Conservation (phyloP, 2,888 invertebrate genomes). For the Hipparchia semele region DNA sequence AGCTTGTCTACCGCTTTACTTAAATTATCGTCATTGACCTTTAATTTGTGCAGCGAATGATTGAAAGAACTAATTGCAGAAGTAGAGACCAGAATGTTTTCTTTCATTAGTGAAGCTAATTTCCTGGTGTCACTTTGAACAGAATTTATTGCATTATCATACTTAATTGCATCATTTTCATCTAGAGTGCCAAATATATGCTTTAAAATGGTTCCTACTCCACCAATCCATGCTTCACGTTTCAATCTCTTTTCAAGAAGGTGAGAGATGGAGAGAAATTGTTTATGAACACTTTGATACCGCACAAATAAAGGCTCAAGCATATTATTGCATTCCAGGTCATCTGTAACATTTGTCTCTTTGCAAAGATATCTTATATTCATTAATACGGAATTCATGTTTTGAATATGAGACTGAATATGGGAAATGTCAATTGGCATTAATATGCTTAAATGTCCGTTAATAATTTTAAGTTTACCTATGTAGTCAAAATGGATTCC, state of each 20-base stretch:
- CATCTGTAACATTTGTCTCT: constrained; percentile 21
- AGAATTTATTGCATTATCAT: constrained; percentile 38
- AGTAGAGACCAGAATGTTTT: constrained; percentile 41
- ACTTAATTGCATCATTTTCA: constrained; percentile 42
- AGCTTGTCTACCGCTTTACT: constrained; percentile 29
- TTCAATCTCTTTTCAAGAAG: constrained; percentile 31
- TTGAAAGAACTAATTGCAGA: constrained; percentile 32
- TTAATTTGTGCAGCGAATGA: constrained; percentile 32
- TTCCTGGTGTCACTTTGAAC: constrained; percentile 35
- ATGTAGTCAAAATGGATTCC: constrained; percentile 44
- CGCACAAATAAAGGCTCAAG: constrained; percentile 29
- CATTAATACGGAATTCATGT: constrained; percentile 37
- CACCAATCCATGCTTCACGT: constrained; percentile 41
- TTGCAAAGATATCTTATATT: constrained; percentile 32
- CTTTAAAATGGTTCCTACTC: constrained; percentile 41
- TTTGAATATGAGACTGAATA: constrained; percentile 39
- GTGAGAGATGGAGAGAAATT: constrained; percentile 41
- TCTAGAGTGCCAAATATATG: constrained; percentile 44
- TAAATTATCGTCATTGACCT: constrained; percentile 28
- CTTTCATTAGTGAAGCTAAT: constrained; percentile 19
- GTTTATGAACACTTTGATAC: constrained; percentile 27
- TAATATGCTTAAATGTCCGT: constrained; percentile 33
- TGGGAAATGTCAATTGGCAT: constrained; percentile 41
- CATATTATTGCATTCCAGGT: constrained; percentile 28
- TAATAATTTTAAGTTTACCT: constrained; percentile 37